A percentile compares a stretch with the other conserved stretches of the same genome.
Evolutionary conservation across 2,797 vertebrate genomes (phyloP).

Genomic region (Gastrophryne carolinensis): DNA sequence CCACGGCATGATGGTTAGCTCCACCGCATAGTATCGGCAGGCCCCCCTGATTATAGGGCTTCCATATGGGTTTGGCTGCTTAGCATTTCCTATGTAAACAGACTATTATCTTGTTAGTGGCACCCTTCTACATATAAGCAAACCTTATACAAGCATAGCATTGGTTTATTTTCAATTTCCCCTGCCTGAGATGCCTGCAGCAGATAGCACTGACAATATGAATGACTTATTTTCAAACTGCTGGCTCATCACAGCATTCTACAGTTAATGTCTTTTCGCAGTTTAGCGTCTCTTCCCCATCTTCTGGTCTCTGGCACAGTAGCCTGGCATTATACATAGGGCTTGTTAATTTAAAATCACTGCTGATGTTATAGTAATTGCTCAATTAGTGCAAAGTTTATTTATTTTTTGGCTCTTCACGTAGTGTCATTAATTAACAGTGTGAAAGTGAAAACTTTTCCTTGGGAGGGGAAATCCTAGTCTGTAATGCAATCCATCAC

Average conservation of each 20-base stretch:
- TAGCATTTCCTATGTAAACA: neutral
- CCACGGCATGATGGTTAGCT: neutral
- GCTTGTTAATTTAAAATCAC: conserved; percentile 41
- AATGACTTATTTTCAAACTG: neutral
- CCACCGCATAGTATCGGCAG: conserved; percentile 4
- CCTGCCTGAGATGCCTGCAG: neutral
- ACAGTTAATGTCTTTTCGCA: neutral
- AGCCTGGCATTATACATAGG: conserved; percentile 19
- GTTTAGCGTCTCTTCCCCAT: neutral
- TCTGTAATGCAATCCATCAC: neutral
- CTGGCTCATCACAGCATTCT: neutral
- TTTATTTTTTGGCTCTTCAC: conserved; percentile 35
- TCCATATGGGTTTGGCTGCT: neutral
- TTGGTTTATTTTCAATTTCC: conserved; percentile 1
- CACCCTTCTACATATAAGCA: conserved; percentile 1
- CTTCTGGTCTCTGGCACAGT: conserved; percentile 18
- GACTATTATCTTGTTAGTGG: neutral
- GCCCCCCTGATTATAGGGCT: conserved; percentile 20
- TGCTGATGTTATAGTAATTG: conserved; percentile 41
- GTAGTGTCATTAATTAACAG: conserved; percentile 9
- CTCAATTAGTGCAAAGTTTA: conserved; percentile 47
- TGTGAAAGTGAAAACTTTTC: neutral
- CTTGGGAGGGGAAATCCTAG: neutral
- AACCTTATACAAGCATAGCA: neutral
- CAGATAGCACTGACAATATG: neutral